phyloP scores from a whole-genome alignment of 2,888 invertebrate genomes.

The Eupeodes latifasciatus region DNA sequence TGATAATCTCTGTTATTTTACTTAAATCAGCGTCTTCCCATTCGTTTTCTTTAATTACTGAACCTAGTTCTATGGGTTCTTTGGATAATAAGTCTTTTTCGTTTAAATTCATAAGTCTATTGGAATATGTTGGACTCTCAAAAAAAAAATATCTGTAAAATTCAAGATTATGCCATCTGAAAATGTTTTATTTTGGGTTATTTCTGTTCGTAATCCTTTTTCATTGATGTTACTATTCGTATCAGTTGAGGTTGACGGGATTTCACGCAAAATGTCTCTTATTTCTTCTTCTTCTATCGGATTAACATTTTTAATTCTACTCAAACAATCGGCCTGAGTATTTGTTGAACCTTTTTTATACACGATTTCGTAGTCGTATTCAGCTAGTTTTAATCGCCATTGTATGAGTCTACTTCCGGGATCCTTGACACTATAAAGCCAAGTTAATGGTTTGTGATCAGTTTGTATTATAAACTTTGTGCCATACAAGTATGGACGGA shows the following conservation, averaged over 20 bases:
- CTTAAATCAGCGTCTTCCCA: constrained; percentile 25
- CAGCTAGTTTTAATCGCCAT: constrained; percentile 78
- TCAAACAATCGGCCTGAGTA: constrained; percentile 18
- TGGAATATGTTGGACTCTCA: not conserved
- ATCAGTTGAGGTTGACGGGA: not conserved
- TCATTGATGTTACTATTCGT: not conserved
- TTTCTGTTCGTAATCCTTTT: not conserved
- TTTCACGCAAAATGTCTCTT: not conserved
- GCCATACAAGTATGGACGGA: not conserved
- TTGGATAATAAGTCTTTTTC: not conserved
- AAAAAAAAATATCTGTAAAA: constrained; percentile 33
- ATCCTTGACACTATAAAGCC: constrained; percentile 1
- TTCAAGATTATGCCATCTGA: not conserved
- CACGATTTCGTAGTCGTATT: constrained; percentile 78
- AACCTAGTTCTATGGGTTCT: constrained; percentile 19
- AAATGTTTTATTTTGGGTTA: not conserved
- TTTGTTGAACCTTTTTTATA: constrained; percentile 18
- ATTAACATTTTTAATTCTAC: constrained; percentile 9
- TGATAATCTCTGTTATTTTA: not conserved
- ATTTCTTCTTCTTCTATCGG: not conserved
- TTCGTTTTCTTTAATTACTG: constrained; percentile 35
- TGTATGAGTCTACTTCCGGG: constrained; percentile 72
- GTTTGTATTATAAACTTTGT: not conserved
- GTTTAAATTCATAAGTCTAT: not conserved
- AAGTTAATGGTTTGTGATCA: not conserved